These are phyloP conservation scores for Spicauda simplicius DNA, from an alignment of 2,888 invertebrate genomes.

Conservation along the genomic window DNA sequence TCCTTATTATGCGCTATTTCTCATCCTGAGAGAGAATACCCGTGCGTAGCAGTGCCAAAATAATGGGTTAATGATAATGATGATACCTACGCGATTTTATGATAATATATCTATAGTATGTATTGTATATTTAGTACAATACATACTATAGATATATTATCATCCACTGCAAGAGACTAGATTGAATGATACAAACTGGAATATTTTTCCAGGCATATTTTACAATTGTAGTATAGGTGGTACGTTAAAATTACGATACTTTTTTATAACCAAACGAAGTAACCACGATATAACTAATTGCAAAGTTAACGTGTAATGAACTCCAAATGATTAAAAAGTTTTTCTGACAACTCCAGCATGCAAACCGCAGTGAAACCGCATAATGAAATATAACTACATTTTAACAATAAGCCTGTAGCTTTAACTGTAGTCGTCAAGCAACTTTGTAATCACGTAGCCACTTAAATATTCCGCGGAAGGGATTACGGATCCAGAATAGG, in stretches of 20 bases:
- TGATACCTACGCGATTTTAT: no score
- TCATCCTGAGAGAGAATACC: no score
- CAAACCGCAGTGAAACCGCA: conserved; percentile 1
- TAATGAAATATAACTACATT: background rate
- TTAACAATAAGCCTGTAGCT: background rate
- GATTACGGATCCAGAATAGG: background rate
- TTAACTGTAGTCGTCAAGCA: background rate
- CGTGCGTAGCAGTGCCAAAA: no score
- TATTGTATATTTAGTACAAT: no score
- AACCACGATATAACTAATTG: background rate
- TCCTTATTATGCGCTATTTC: no score
- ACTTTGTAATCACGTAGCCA: background rate
- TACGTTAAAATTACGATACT: background rate
- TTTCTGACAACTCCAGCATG: background rate
- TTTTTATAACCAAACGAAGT: background rate
- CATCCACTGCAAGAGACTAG: no score
- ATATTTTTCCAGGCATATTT: no score
- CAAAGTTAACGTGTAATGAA: conserved; percentile 1
- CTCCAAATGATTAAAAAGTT: background rate
- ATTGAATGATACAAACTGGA: no score
- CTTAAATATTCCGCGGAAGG: background rate
- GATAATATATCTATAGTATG: no score
- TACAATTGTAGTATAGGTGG: no score
- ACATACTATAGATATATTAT: no score
- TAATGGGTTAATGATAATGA: no score